phyloP scores from a whole-genome alignment of 2,113 vertebrate genomes.

The Peucedramus taeniatus region DNA sequence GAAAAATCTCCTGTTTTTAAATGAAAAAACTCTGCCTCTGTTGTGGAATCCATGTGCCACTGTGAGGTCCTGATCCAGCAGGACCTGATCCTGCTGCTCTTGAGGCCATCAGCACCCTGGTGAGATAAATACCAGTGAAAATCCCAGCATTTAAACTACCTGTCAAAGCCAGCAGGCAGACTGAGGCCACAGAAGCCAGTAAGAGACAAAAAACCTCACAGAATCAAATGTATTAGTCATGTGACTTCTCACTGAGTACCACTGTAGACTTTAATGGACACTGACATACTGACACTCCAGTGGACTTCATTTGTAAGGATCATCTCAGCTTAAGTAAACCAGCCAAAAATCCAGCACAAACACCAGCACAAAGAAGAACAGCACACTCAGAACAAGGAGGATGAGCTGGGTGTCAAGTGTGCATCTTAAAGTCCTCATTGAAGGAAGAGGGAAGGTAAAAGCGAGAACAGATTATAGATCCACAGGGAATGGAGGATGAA shows the following conservation, averaged over 20 bases:
- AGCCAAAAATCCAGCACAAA: not conserved
- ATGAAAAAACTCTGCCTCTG: not conserved
- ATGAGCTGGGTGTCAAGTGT: not conserved
- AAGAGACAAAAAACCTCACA: not conserved
- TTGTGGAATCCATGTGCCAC: not conserved
- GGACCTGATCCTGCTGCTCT: not conserved
- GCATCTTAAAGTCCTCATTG: not conserved
- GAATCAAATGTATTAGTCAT: not conserved
- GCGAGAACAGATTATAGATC: not conserved
- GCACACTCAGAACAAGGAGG: not conserved
- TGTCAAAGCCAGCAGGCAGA: not conserved
- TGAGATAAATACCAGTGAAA: not conserved
- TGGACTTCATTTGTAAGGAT: not conserved
- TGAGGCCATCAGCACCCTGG: not conserved
- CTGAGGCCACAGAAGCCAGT: not conserved
- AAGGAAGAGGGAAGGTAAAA: not conserved
- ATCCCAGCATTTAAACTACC: not conserved
- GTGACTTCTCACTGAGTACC: not conserved
- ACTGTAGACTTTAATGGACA: not conserved
- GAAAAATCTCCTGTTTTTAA: not conserved
- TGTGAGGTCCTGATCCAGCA: not conserved
- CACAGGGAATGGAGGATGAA: not conserved
- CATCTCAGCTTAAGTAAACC: not conserved
- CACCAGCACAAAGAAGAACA: not conserved
- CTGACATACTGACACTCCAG: not conserved